Base-by-base conservation (phyloP, 1,140 invertebrate species). In the Schmidtea mediterranea region DNA sequence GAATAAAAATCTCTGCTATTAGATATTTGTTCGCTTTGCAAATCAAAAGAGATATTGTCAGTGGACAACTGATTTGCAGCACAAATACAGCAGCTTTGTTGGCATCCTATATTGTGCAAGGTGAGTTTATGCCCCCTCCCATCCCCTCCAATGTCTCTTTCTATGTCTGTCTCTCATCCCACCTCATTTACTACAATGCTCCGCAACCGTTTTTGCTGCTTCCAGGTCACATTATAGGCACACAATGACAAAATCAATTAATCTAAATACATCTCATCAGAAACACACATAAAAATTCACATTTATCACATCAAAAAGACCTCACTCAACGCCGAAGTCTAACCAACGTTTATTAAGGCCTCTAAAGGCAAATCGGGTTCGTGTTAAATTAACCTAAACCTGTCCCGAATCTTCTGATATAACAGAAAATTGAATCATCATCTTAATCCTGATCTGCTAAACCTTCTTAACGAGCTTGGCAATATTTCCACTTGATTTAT, bases 21-120 rank as follows among this genome's bases (percentile, higher is more conserved):
- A 72, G 71, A 56, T 95, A 92, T 70, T 72, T 95, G 55, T 92
- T 90, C 67, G 86, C 82, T 59, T 71, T 95, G 56, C 90, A 97
- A 77, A 81, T 97, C 52, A 94, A 94, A 70, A 73, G 82, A 43
- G 90, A 97, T 65, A 71, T 97, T 47, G 74, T 79, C 23, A 75
- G 76, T 53, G 90, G 87, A 40, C 74, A 76, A 55, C 72, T 97
- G 58, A 78, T 83, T 56, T 97, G 89, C 63, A 92, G 90, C 65
- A 89, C 95, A 63, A 94, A 94, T 65, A 97, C 89, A 6, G 83
- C 87, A 23, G 86, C 90, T 36, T 71, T 98, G 15, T 80, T 98
- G 74, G 86, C 86, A 37, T 90, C 87, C 53, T 97, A 95, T 61
- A 87, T 97, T 55, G 84, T 94, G 41, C 89, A 98, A 74, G 79